Conservation (phyloP, 35 echinoderm and acorn worm species). For the Ophiothrix spiculata region DNA sequence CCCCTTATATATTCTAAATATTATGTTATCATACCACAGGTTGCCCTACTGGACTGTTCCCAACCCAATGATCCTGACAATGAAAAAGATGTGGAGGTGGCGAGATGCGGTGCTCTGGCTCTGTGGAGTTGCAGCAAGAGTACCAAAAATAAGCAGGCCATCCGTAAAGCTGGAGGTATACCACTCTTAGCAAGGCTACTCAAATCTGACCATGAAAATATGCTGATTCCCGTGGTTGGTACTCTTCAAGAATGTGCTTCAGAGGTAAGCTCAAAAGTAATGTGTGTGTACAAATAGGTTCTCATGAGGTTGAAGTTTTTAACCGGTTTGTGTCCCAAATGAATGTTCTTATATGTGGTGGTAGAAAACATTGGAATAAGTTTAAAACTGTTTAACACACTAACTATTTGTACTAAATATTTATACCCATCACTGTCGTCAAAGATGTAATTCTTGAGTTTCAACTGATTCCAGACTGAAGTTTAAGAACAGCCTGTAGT, state of each 20-base stretch:
- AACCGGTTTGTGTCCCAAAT: neutral
- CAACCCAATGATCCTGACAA: conserved; percentile 53
- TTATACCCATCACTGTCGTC: too few relatives aligned
- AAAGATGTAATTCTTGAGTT: too few relatives aligned
- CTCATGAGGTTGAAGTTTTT: neutral
- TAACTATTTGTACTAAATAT: too few relatives aligned
- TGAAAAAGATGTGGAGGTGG: conserved; percentile 91
- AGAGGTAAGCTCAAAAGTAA: conserved; percentile 66
- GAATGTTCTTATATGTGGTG: too few relatives aligned
- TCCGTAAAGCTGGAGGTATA: conserved; percentile 91
- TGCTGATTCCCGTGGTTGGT: conserved; percentile 95
- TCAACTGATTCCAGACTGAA: too few relatives aligned
- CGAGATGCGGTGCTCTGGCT: conserved; percentile 82
- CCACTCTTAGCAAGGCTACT: conserved; percentile 82
- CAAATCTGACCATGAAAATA: conserved; percentile 93
- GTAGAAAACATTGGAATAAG: too few relatives aligned
- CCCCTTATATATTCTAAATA: too few relatives aligned
- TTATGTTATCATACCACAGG: too few relatives aligned
- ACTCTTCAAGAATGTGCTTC: conserved; percentile 97
- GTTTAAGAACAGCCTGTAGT: too few relatives aligned
- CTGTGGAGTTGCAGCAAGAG: conserved; percentile 96
- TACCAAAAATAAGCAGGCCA: conserved; percentile 92
- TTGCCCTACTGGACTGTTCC: conserved; percentile 82
- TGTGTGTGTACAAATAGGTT: neutral
- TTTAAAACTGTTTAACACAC: too few relatives aligned